Base-by-base conservation (phyloP, 1,140 invertebrate genomes). In the Heliothis subflexa region DNA sequence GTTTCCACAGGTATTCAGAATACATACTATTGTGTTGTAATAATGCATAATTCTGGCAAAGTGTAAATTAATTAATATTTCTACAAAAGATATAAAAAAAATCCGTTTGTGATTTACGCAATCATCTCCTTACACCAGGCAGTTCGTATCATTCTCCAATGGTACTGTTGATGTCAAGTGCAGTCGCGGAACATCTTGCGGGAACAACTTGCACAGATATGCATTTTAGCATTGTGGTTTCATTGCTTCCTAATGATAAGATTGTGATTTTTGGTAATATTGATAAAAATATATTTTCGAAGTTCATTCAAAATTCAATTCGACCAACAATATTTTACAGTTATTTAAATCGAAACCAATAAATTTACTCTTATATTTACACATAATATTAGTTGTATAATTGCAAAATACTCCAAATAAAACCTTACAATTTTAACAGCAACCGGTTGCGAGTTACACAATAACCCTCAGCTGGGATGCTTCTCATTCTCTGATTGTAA, bases 401-500 rank as follows among this genome's bases (percentile, higher is more conserved):
- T 2, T 25, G 21, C 21, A 25, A 25, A 25, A 25, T 1, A 25
- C 0, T n/a, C n/a, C 21, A 2, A 25, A 25, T 25, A 25, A 25
- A 25, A 25, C 0, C 21, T 1, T 1, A 12, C 10, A 61, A 28
- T 5, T 13, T 11, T 18, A 28, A 49, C 47, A 18, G 14, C 55
- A 28, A 74, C 57, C 28, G 18, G 57, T 57, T 18, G 33, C 54
- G 7, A 47, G 40, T 59, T 73, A 45, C 55, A 74, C 11, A 13
- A 18, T 45, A 21, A 12, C 13, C 14, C 21, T 2, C 3, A 1
- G 0, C 18, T 2, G 28, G 59, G 59, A 62, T 40, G 28, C 55
- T 62, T 10, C 25, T 61, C 72, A 28, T 61, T 75, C 57, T 75
- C 73, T 62, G 73, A 61, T 75, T 75, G 55, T 75, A 75, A 75